A percentile compares a stretch with the other conserved stretches of the same genome.
phyloP scores from a whole-genome alignment of 2,797 vertebrate species.

The Falco novaeseelandiae region DNA sequence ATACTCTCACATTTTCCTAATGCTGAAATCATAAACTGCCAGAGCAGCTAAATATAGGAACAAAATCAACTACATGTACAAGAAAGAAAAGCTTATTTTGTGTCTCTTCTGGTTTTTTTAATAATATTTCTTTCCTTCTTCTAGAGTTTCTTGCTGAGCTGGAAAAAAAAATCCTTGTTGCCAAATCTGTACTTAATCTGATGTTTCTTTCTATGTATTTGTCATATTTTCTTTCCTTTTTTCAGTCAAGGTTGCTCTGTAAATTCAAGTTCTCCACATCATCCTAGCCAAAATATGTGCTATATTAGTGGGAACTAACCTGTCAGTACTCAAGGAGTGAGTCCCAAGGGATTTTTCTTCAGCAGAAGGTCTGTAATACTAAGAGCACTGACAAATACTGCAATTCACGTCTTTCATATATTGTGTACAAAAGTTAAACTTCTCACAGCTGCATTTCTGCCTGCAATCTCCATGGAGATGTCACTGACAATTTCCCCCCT shows the following conservation, averaged over 20 bases:
- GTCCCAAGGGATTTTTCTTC: not conserved
- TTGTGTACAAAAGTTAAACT: not conserved
- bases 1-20: conserved; percentile 9
- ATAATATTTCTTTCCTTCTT: conserved; percentile 12
- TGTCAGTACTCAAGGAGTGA: not conserved
- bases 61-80: not conserved
- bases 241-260: not conserved
- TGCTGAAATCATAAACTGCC: conserved; percentile 12
- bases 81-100: conserved; percentile 35
- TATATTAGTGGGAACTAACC: not conserved
- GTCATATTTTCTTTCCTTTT: not conserved
- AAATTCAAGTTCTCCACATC: not conserved
- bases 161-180: not conserved
- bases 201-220: not conserved
- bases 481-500: not conserved
- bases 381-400: not conserved
- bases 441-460: not conserved
- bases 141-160: not conserved
- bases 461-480: not conserved
- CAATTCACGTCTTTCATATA: not conserved
- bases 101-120: not conserved
- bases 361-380: not conserved
- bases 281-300: not conserved
- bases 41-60: conserved; percentile 18
- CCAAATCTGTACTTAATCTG: not conserved